Percentiles rank a stretch among this genome's conserved stretches.
Conservation (phyloP, 2,888 invertebrate species). For the Xylocampa areola region DNA sequence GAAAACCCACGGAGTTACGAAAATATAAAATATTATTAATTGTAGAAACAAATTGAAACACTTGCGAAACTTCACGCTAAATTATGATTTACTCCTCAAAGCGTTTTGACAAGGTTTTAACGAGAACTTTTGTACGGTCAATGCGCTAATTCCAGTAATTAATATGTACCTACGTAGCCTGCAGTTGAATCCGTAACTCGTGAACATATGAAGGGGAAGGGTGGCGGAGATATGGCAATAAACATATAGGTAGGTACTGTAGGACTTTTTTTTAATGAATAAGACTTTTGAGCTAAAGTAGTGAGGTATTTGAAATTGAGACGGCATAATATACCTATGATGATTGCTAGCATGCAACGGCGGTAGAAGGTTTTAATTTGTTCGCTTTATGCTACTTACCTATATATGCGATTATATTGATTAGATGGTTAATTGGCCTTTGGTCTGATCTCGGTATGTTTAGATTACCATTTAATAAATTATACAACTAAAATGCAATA, state of each 20-base stretch:
- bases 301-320: too few relatives aligned
- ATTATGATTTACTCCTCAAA: slow-evolving; percentile 66
- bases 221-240: slow-evolving; percentile 40
- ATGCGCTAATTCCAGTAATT: slow-evolving; percentile 86
- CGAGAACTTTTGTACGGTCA: slow-evolving; percentile 75
- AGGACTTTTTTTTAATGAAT: not conserved
- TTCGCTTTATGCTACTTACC: too few relatives aligned
- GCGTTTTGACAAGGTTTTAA: slow-evolving; percentile 74
- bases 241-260: not conserved
- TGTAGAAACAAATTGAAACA: slow-evolving; percentile 46
- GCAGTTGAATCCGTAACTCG: slow-evolving; percentile 43
- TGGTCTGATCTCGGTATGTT: too few relatives aligned
- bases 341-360: too few relatives aligned
- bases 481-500: slow-evolving; percentile 18
- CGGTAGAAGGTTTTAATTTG: too few relatives aligned
- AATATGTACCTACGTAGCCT: slow-evolving; percentile 72
- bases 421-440: too few relatives aligned
- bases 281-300: too few relatives aligned
- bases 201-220: slow-evolving; percentile 31
- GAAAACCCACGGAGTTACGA: slow-evolving; percentile 19
- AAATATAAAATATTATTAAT: slow-evolving; percentile 32
- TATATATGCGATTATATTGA: too few relatives aligned
- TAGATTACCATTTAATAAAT: too few relatives aligned
- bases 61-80: slow-evolving; percentile 49
- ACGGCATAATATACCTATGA: too few relatives aligned